phyloP scores from a whole-genome alignment of 2,113 vertebrate genomes.

The Ictalurus punctatus region DNA sequence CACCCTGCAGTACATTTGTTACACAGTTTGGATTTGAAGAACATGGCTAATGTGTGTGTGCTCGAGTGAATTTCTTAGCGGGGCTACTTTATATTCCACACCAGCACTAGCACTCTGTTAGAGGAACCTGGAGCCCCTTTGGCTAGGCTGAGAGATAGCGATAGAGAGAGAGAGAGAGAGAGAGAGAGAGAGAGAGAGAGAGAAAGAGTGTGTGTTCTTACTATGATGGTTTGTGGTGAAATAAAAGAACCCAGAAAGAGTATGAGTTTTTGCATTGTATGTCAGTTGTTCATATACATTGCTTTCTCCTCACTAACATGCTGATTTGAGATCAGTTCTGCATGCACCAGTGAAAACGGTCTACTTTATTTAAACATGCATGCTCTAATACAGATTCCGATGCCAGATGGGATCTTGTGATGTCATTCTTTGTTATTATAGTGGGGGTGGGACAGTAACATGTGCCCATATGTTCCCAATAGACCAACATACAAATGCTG shows the following conservation, averaged over 20 bases:
- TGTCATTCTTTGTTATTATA: conserved; percentile 5
- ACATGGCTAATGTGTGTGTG: conserved; percentile 15
- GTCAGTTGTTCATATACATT: neutral
- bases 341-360: neutral
- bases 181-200: neutral
- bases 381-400: neutral
- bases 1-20: neutral
- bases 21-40: neutral
- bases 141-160: conserved; percentile 4
- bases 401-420: neutral
- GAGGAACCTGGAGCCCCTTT: conserved; percentile 43
- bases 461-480: conserved; percentile 3
- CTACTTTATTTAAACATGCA: neutral
- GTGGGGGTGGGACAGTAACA: neutral
- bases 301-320: neutral
- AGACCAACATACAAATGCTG: neutral
- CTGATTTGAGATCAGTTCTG: neutral
- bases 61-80: conserved; percentile 27
- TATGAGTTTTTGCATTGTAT: conserved; percentile 6
- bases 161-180: conserved; percentile 8
- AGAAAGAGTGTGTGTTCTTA: conserved; percentile 26
- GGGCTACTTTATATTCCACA: conserved; percentile 36
- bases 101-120: conserved; percentile 23
- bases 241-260: neutral
- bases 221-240: conserved; percentile 19